These are phyloP conservation scores for Cherax destructor DNA, from an alignment of 1,140 invertebrate genomes.

Conservation along the genomic window DNA sequence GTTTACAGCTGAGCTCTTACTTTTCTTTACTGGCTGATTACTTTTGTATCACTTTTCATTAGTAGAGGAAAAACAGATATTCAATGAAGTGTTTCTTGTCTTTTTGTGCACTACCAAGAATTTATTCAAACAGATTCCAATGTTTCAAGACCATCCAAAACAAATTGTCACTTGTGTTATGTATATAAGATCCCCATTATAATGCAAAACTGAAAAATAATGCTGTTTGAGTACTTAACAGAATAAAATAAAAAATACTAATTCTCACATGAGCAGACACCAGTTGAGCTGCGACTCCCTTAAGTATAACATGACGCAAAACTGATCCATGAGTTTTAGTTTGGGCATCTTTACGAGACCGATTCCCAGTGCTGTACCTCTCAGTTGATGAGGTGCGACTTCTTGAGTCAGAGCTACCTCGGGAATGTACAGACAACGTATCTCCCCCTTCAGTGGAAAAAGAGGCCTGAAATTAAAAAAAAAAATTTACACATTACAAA, in stretches of 20 bases:
- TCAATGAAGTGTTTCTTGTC: no score
- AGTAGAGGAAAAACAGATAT: no score
- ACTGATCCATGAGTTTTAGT: conserved; percentile 81
- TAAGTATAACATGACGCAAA: conserved; percentile 86
- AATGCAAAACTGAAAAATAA: background rate
- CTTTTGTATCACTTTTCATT: no score
- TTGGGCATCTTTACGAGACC: conserved; percentile 72
- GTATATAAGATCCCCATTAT: no score
- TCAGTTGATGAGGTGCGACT: conserved; percentile 73
- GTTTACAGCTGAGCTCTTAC: no score
- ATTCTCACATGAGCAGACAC: conserved; percentile 84
- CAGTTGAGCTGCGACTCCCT: conserved; percentile 91
- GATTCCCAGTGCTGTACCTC: conserved; percentile 71
- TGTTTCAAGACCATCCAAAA: no score
- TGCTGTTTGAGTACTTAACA: background rate
- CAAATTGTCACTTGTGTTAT: no score
- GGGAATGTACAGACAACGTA: conserved; percentile 74
- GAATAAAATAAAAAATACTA: background rate
- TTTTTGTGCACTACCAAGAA: no score
- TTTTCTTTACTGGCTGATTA: no score
- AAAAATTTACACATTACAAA: no score
- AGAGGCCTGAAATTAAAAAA: conserved; percentile 61
- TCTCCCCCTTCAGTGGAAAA: conserved; percentile 74
- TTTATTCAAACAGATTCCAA: no score
- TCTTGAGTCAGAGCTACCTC: conserved; percentile 73